Percentiles rank a stretch among this genome's conserved stretches.
phyloP scores from a whole-genome alignment of 2,113 vertebrate species.

The Marmota flaviventris region DNA sequence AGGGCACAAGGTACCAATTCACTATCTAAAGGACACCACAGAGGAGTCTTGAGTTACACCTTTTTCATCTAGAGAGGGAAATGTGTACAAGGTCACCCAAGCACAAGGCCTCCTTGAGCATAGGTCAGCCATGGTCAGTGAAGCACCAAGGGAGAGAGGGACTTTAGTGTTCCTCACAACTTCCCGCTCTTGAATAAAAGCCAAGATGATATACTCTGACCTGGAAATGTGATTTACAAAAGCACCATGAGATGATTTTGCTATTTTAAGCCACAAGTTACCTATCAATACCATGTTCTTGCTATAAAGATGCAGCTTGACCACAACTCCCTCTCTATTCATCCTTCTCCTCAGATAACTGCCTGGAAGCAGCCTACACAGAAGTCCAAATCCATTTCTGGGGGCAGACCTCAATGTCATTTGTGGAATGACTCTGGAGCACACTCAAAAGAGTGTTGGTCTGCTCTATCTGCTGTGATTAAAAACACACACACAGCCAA shows the following conservation, averaged over 20 bases:
- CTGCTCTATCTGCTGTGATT: background rate
- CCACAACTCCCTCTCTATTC: background rate
- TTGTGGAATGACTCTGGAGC: background rate
- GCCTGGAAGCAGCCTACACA: background rate
- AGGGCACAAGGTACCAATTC: background rate
- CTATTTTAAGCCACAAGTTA: background rate
- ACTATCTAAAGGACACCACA: background rate
- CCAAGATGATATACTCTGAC: background rate
- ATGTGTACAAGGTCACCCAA: background rate
- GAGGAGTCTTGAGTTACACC: background rate
- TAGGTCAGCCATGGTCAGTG: background rate
- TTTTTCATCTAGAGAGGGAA: background rate
- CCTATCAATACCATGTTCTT: background rate
- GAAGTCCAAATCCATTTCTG: background rate
- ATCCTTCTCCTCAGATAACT: fast-evolving
- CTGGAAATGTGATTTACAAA: background rate
- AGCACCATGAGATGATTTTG: background rate
- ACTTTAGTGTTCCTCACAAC: background rate
- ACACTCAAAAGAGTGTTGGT: background rate
- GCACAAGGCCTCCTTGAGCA: background rate
- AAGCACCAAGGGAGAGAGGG: background rate
- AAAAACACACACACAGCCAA: background rate
- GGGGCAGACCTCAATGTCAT: background rate
- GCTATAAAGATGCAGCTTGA: too few relatives aligned
- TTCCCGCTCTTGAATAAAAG: background rate